Conservation (phyloP, 2,113 vertebrate genomes). For the Oncorhynchus nerka region DNA sequence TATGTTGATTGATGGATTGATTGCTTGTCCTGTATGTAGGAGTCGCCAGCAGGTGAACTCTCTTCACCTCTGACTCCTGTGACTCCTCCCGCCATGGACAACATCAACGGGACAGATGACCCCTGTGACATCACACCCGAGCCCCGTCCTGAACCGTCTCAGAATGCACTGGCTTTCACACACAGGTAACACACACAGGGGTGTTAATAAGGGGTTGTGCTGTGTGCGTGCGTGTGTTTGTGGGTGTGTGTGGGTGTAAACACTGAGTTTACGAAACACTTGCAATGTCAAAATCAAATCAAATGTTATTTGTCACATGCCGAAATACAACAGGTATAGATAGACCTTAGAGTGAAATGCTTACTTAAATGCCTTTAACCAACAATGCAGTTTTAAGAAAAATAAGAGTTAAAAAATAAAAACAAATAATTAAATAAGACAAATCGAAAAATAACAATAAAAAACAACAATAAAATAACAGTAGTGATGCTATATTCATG, state of each 20-base stretch:
- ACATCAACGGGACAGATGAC: conserved; percentile 93
- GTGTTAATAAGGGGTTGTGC: background rate
- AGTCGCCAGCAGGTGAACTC: conserved; percentile 76
- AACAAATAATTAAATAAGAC: no score
- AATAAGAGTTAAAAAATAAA: no score
- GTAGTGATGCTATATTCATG: no score
- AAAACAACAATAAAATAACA: no score
- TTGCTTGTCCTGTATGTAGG: conserved; percentile 47
- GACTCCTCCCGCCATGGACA: conserved; percentile 82
- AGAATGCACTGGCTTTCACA: conserved; percentile 91
- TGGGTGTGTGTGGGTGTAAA: conserved; percentile 8
- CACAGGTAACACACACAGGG: conserved; percentile 84
- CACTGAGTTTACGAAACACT: background rate
- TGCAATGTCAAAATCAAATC: no score
- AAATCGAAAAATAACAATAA: no score
- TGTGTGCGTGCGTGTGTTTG: background rate
- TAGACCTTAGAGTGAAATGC: no score
- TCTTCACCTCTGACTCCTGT: conserved; percentile 92
- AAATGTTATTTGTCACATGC: no score
- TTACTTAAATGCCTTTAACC: no score
- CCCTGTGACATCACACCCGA: conserved; percentile 87
- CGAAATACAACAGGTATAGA: no score
- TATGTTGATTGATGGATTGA: background rate
- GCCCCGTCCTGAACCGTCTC: conserved; percentile 86
- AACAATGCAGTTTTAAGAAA: no score